Evolutionary conservation across 2,113 vertebrate genomes (phyloP), one percentile per base, ranked within the genome.

Genomic region (Butorides virescens): DNA sequence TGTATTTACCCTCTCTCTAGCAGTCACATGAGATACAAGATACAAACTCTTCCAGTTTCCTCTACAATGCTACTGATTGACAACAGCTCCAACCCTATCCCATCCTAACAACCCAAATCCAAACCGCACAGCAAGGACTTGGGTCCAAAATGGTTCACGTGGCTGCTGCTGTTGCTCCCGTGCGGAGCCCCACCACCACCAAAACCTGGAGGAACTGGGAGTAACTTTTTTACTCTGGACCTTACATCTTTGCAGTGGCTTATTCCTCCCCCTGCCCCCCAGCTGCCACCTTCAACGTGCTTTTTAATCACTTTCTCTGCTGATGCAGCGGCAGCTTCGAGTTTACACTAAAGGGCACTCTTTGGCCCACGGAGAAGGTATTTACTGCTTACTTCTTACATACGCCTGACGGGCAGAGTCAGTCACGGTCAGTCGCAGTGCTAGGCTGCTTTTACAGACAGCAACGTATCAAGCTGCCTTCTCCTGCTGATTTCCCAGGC

Each of bases 71-170:
- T 79, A 3, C 22, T 58, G 59, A 26, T 2, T 4, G 4, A 19
- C 29, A 81, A 34, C 5, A 55, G 20, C 34, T 62, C 55, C 39
- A 39, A 46, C 3, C 17, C 8, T 5, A 70, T 19, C 59, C 42
- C 30, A 19, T 22, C 53, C 39, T 56, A 75, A 42, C 32, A n/a
- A 49, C 16, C 9, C 36, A 70, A 77, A 65, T 65, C 46, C 58
- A 77, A 92, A 70, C 8, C 32, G 65, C 89, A 19, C 14, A 74
- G 50, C 47, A 66, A 91, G 37, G 29, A 37, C 6, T 53, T 46
- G 22, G 21, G 4, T 62, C 42, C n/a, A 53, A 27, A 92, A 56
- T 7, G 7, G 9, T 32, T 25, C 2, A 0, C 7, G 16, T 22
- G 3, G 62, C 30, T 7, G 66, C 62, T 74, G 78, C 27, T 72